These are phyloP conservation scores for Rhopilema esculentum DNA, from an alignment of 30 jellyfish, hydroid and myxozoan genomes.

Conservation along the genomic window DNA sequence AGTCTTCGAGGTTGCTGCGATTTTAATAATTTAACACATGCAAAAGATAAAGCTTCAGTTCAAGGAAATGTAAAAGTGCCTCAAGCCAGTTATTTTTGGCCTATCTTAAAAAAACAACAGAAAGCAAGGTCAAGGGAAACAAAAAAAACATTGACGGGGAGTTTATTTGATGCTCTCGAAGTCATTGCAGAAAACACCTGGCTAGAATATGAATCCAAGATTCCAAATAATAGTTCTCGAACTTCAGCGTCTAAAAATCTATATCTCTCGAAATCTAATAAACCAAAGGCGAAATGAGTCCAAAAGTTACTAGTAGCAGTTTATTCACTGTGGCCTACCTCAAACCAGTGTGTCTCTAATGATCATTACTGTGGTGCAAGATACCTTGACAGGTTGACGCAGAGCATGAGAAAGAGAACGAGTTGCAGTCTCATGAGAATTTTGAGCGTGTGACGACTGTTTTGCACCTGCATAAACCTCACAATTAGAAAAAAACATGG, in stretches of 20 bases:
- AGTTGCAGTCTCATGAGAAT: conserved; percentile 12
- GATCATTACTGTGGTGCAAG: not conserved
- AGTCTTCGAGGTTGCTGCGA: no score
- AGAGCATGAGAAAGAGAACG: not conserved
- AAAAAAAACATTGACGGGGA: no score
- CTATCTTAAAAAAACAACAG: no score
- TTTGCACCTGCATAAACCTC: conserved; percentile 27
- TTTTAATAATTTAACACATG: no score
- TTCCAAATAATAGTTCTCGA: not conserved
- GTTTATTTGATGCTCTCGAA: not conserved
- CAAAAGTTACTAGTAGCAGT: no score
- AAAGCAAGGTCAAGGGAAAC: no score
- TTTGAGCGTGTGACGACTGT: conserved; percentile 1
- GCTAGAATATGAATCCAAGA: not conserved
- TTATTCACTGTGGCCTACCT: not conserved
- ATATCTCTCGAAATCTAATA: no score
- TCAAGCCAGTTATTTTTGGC: no score
- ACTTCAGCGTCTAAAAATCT: not conserved
- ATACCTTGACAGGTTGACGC: not conserved
- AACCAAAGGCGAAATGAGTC: no score
- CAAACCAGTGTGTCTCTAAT: not conserved
- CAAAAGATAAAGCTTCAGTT: no score
- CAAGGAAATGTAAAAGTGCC: no score
- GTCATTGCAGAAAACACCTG: not conserved
- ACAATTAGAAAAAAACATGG: conserved; percentile 13